Conservation (phyloP, 2,113 vertebrate genomes). For the Aphyosemion australe region DNA sequence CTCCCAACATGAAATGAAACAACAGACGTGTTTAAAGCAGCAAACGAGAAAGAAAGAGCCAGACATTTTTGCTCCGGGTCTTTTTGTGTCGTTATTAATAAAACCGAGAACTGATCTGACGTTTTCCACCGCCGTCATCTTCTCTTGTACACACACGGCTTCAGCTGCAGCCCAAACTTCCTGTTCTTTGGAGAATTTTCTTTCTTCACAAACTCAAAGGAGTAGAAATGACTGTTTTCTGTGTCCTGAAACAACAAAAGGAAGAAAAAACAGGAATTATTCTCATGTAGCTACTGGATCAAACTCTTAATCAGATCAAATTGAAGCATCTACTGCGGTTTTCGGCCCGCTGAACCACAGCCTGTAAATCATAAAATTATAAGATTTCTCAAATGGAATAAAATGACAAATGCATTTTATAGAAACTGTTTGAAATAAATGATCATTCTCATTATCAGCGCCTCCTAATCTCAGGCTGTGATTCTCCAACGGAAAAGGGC, state of each 20-base stretch:
- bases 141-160: constrained; percentile 90
- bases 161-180: constrained; percentile 79
- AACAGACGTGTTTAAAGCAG: too few relatives aligned
- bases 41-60: not conserved
- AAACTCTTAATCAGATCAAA: not conserved
- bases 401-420: too few relatives aligned
- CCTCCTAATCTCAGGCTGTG: too few relatives aligned
- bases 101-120: too few relatives aligned
- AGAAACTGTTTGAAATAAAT: too few relatives aligned
- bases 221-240: constrained; percentile 86
- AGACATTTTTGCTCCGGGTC: not conserved
- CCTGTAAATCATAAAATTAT: not conserved
- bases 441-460: too few relatives aligned
- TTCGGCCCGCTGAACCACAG: constrained; percentile 4
- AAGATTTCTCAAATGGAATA: not conserved
- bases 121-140: constrained; percentile 79
- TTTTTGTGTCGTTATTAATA: not conserved
- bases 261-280: not conserved
- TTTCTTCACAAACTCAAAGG: constrained; percentile 87
- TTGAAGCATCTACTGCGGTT: constrained; percentile 9
- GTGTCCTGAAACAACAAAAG: constrained; percentile 78
- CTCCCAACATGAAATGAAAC: too few relatives aligned
- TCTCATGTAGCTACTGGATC: not conserved
- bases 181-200: constrained; percentile 49
- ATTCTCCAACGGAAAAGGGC: too few relatives aligned